Conservation (phyloP, 1,140 invertebrate species). For the Aethina tumida region DNA sequence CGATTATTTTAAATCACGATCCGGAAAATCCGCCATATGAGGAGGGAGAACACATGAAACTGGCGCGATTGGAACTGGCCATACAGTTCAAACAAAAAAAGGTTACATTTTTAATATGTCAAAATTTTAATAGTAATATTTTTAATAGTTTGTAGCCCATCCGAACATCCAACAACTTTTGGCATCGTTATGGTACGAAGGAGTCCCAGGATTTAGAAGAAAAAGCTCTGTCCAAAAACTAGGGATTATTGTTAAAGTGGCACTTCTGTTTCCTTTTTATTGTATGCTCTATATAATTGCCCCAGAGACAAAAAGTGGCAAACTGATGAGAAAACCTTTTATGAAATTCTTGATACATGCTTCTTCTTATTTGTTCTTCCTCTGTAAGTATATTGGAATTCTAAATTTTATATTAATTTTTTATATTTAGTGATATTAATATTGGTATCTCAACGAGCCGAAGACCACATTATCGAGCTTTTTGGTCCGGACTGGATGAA, state of each 20-base stretch:
- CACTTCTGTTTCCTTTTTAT: slow-evolving; percentile 76
- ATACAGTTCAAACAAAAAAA: slow-evolving; percentile 91
- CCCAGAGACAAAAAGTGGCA: slow-evolving; percentile 63
- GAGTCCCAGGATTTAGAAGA: slow-evolving; percentile 75
- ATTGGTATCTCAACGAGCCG: slow-evolving; percentile 75
- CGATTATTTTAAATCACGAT: slow-evolving; percentile 84
- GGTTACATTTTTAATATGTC: slow-evolving; percentile 39
- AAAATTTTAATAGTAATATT: slow-evolving; percentile 13
- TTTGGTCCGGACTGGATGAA: slow-evolving; percentile 59
- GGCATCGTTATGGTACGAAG: slow-evolving; percentile 87
- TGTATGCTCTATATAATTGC: slow-evolving; percentile 72
- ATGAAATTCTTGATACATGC: slow-evolving; percentile 92
- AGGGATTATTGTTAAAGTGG: slow-evolving; percentile 62
- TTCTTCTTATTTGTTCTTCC: slow-evolving; percentile 84
- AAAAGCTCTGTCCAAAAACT: slow-evolving; percentile 59
- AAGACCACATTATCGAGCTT: slow-evolving; percentile 60
- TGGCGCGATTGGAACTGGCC: slow-evolving; percentile 74
- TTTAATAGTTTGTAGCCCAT: slow-evolving; percentile 87
- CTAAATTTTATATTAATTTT: slow-evolving; percentile 1
- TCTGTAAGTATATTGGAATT: slow-evolving; percentile 52
- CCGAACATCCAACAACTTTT: slow-evolving; percentile 87
- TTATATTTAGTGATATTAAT: slow-evolving; percentile 63
- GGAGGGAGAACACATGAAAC: slow-evolving; percentile 62
- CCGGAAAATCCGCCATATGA: slow-evolving; percentile 55
- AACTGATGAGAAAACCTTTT: slow-evolving; percentile 78